Conservation (phyloP, 2,888 invertebrate species). For the Helicoverpa assulta region DNA sequence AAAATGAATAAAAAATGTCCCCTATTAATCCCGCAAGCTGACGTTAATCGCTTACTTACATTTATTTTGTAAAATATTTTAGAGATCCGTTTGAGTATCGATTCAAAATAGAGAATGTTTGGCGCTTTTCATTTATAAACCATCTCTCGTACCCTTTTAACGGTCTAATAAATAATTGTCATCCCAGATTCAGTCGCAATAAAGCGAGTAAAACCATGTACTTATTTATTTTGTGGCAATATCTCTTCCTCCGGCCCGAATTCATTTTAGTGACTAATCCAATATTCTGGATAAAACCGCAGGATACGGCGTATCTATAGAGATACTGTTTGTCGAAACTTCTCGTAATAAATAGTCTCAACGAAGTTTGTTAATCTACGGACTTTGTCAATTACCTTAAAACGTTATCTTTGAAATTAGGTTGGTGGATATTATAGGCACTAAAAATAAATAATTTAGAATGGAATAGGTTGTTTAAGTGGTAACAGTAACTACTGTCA, state of each 20-base stretch:
- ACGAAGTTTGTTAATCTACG: background rate
- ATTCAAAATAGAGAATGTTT: conserved; percentile 23
- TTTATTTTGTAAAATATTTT: background rate
- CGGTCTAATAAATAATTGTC: conserved; percentile 64
- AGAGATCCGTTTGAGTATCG: background rate
- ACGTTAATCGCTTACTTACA: background rate
- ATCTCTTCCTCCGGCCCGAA: conserved; percentile 10
- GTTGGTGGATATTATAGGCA: background rate
- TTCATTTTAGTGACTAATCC: conserved; percentile 24
- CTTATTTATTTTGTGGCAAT: conserved; percentile 43
- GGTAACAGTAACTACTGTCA: too few species aligned
- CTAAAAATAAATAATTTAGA: background rate
- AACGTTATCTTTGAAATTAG: background rate
- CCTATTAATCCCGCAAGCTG: background rate
- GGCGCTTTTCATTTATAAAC: conserved; percentile 24
- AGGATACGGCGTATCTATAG: background rate
- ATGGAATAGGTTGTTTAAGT: background rate
- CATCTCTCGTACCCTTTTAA: conserved; percentile 59
- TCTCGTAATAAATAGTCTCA: background rate
- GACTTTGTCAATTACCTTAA: background rate
- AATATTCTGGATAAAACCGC: conserved; percentile 10
- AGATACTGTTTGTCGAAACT: conserved; percentile 1
- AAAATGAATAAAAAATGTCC: background rate
- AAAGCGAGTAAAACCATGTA: conserved; percentile 55
- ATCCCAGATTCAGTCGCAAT: conserved; percentile 49